Base-by-base conservation (phyloP, 2,113 vertebrate genomes). In the Dromas ardeola region DNA sequence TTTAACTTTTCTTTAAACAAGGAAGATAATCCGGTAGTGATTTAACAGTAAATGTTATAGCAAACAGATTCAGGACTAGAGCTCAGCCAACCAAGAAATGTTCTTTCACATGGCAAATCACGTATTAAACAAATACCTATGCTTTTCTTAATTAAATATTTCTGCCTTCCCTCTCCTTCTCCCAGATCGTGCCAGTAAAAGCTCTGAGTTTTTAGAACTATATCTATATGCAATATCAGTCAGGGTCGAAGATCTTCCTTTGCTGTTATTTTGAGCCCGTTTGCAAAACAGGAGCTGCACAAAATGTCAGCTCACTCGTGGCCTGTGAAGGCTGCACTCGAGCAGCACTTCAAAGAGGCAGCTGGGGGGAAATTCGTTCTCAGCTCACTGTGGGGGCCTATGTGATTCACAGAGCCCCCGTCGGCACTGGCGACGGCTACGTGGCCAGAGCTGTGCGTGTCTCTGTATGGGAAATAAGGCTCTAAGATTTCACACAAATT, bases 341-440 rank as follows among this genome's bases (percentile, higher is more conserved):
- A 79, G 83, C 86, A 93, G 61, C 80, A 83, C 92, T 97, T 97
- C 92, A 95, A 92, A 97, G 95, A 82, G 72, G 62, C 55, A 80
- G 88, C 93, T 92, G n/a, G 59, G 79, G 93, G 82, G 67, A 85
- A 71, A 45, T 50, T 78, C 3, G 1, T 79, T 65, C 89, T 71
- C 67, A 43, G 62, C 80, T 95, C 88, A 4, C 90, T 38, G 89
- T 72, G 95, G 96, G 91, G 78, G 49, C 50, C 50, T 9, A 0
- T 29, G 86, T 86, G 94, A 92, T 84, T 82, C 92, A 94, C 70
- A 30, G 88, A 89, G 58, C 32, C 79, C 90, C 86, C 5, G 12
- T 20, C 5, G 43, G 63, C 16, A 0, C 56, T 34, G 66, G 81
- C 3, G 67, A 84, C 90, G 56, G 78, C 63, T n/a, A 3, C 3